These are phyloP conservation scores for Hemicentrotus pulcherrimus DNA, from an alignment of 35 echinoderm and acorn worm genomes.

Conservation along the genomic window DNA sequence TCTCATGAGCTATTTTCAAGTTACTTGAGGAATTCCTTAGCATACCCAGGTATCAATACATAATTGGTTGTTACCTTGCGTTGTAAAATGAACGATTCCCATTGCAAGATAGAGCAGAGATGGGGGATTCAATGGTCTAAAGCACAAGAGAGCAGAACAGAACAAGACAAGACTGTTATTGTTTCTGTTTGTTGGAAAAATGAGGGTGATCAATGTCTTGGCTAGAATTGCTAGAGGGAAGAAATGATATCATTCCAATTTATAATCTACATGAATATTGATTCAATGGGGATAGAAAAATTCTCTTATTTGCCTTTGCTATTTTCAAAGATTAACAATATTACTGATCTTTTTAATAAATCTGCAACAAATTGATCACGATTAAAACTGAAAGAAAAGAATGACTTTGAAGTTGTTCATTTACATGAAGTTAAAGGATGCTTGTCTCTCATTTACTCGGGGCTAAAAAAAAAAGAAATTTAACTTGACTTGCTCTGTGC, in stretches of 20 bases:
- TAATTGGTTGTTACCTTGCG: slow-evolving; percentile 40
- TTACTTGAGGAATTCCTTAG: background rate
- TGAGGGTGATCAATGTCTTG: background rate
- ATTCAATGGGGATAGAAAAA: background rate
- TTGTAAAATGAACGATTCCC: slow-evolving; percentile 26
- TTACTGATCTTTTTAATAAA: background rate
- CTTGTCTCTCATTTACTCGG: too few relatives aligned
- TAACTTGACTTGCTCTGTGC: background rate
- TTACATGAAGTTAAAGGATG: background rate
- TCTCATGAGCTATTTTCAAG: background rate
- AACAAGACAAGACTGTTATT: slow-evolving; percentile 42
- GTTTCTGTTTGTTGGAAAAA: slow-evolving; percentile 17
- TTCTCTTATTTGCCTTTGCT: background rate
- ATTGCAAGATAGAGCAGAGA: background rate
- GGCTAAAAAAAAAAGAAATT: background rate
- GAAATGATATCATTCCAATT: background rate
- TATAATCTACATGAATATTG: background rate
- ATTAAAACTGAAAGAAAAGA: background rate
- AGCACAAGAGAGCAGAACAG: slow-evolving; percentile 32
- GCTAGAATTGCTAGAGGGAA: background rate
- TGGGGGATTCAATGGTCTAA: background rate
- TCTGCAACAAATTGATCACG: background rate
- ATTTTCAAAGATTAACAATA: background rate
- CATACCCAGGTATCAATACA: background rate
- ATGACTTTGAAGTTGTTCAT: background rate